A percentile compares a stretch with the other conserved stretches of the same genome.
Evolutionary conservation across 2,113 vertebrate genomes (phyloP).

Genomic region (Mungos mungo): DNA sequence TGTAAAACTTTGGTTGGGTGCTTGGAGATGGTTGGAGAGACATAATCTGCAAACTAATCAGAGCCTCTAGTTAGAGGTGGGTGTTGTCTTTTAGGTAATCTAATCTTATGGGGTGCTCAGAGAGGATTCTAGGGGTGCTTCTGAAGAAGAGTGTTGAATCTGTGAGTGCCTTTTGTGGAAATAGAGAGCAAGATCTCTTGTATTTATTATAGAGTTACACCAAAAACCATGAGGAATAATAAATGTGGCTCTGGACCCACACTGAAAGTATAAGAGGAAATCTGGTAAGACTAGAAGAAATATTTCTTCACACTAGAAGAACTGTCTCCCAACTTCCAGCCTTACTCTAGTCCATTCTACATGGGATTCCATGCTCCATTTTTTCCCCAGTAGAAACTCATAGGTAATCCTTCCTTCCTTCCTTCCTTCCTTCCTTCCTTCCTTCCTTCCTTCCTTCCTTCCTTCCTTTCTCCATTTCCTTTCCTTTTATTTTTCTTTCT

Average conservation of each 20-base stretch:
- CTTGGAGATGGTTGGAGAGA: not conserved
- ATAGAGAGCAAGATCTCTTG: not conserved
- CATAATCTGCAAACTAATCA: not conserved
- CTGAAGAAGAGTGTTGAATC: not conserved
- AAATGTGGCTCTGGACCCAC: not conserved
- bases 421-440: no score
- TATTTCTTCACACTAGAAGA: not conserved
- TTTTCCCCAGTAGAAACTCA: not conserved
- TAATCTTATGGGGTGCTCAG: not conserved
- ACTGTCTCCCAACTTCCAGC: not conserved
- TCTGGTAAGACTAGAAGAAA: not conserved
- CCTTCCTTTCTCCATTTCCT: no score
- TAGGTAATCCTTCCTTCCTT: not conserved
- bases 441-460: no score
- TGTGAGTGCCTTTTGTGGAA: not conserved
- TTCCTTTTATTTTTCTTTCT: no score
- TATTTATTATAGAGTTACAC: not conserved
- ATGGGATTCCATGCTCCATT: not conserved
- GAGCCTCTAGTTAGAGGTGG: not conserved
- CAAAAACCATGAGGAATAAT: not conserved
- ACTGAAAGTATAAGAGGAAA: not conserved
- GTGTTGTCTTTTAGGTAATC: not conserved
- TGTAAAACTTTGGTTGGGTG: not conserved
- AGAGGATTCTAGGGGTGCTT: not conserved
- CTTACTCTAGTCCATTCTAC: not conserved